phyloP scores from a whole-genome alignment of 2,113 vertebrate genomes.

The Scatophagus argus region DNA sequence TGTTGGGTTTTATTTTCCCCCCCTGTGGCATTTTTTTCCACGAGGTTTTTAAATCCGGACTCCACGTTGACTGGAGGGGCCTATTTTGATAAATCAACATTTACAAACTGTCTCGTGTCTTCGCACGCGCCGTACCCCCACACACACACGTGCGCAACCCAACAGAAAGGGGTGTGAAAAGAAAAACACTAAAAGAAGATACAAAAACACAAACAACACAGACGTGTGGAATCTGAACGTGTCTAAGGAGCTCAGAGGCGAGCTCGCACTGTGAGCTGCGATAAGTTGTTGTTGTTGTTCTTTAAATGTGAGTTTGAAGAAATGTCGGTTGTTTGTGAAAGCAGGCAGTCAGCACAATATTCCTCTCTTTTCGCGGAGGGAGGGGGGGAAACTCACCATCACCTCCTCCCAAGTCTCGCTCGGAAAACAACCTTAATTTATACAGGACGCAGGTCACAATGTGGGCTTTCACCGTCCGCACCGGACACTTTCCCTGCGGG shows the following conservation, averaged over 20 bases:
- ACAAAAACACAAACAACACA: no score
- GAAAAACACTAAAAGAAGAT: conserved; percentile 5
- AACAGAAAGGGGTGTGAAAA: no score
- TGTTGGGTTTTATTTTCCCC: no score
- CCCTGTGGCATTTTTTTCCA: conserved; percentile 39
- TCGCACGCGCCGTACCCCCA: conserved; percentile 39
- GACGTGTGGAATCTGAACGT: neutral
- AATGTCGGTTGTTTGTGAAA: neutral
- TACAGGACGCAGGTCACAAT: conserved; percentile 47
- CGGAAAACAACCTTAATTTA: conserved; percentile 47
- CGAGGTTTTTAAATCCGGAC: conserved; percentile 23
- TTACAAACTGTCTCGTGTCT: conserved; percentile 1
- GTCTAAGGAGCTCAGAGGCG: neutral
- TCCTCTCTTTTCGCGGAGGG: neutral
- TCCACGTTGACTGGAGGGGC: conserved; percentile 28
- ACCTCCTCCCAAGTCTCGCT: neutral
- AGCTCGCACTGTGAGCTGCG: neutral
- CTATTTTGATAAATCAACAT: conserved; percentile 41
- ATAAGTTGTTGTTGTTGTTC: no score
- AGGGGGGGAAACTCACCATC: neutral
- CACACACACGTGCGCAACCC: conserved; percentile 11
- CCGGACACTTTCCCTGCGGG: conserved; percentile 7
- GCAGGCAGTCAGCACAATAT: neutral
- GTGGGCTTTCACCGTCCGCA: conserved; percentile 44
- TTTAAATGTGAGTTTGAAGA: neutral